phyloP scores from a whole-genome alignment of 2,888 invertebrate genomes.

The Notodromas monacha region DNA sequence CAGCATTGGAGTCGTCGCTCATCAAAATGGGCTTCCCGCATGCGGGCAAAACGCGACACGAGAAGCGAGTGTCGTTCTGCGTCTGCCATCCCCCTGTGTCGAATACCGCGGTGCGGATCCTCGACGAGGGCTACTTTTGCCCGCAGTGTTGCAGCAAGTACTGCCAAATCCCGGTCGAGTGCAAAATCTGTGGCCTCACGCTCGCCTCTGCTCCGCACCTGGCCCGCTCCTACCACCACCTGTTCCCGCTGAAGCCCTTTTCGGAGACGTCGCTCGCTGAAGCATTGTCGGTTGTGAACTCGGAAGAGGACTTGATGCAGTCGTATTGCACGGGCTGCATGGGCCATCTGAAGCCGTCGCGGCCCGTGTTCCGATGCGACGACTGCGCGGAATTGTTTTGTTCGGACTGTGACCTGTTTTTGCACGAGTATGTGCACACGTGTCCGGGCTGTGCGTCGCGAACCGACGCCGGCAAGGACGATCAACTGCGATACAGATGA shows the following conservation, averaged over 20 bases:
- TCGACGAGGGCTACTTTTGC: background rate
- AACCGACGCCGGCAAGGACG: conserved; percentile 46
- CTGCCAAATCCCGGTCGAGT: conserved; percentile 89
- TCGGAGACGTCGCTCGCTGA: conserved; percentile 31
- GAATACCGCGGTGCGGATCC: background rate
- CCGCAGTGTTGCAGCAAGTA: conserved; percentile 76
- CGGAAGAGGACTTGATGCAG: background rate
- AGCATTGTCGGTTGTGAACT: no score
- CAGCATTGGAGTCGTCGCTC: conserved; percentile 31
- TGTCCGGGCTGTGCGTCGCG: conserved; percentile 76
- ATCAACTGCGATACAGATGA: no score
- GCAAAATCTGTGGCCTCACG: conserved; percentile 72
- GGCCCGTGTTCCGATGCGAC: conserved; percentile 41
- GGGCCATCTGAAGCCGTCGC: background rate
- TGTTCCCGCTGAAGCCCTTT: conserved; percentile 67
- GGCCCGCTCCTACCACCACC: conserved; percentile 82
- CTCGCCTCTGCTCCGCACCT: conserved; percentile 90
- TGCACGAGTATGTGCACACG: conserved; percentile 69
- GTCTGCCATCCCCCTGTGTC: conserved; percentile 6
- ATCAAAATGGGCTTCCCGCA: conserved; percentile 94
- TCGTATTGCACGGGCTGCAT: background rate
- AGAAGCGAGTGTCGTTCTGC: conserved; percentile 9
- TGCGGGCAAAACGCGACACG: conserved; percentile 17
- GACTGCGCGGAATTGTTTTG: conserved; percentile 52
- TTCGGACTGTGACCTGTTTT: conserved; percentile 73